Evolutionary conservation across 2,113 vertebrate species (phyloP).

Genomic region (Paedocypris sp.): DNA sequence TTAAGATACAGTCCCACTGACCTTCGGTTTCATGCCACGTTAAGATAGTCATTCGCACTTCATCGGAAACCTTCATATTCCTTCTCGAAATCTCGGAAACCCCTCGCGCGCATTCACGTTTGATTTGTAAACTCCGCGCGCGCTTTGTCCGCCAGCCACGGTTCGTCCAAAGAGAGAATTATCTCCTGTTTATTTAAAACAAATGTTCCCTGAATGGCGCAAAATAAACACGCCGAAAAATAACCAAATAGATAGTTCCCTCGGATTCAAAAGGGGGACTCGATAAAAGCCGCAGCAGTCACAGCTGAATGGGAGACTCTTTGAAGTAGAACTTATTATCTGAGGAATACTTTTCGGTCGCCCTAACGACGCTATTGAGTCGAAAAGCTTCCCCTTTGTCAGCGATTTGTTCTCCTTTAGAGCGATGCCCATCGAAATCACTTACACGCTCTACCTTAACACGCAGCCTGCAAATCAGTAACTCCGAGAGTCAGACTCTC

Average conservation of each 20-base stretch:
- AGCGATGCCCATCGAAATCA: slow-evolving; percentile 90
- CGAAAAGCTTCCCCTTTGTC: slow-evolving; percentile 93
- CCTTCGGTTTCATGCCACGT: slow-evolving; percentile 69
- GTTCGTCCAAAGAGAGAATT: slow-evolving; percentile 59
- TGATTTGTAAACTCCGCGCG: slow-evolving; percentile 35
- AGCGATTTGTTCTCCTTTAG: slow-evolving; percentile 99
- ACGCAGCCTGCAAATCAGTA: slow-evolving; percentile 93
- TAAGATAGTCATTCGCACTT: slow-evolving; percentile 64
- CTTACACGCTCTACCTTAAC: slow-evolving; percentile 92
- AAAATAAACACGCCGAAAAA: slow-evolving; percentile 98
- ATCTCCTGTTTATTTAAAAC: slow-evolving; percentile 91
- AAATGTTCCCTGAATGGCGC: slow-evolving; percentile 83
- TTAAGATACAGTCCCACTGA: slow-evolving; percentile 73
- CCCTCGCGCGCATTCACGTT: slow-evolving; percentile 22
- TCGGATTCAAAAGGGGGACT: slow-evolving; percentile 75
- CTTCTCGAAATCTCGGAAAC: slow-evolving; percentile 18
- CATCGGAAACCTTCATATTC: slow-evolving; percentile 52
- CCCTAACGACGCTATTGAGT: slow-evolving; percentile 97
- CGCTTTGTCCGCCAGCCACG: slow-evolving; percentile 60
- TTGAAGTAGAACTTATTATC: slow-evolving; percentile 99
- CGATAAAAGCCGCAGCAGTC: slow-evolving; percentile 90
- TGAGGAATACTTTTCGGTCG: slow-evolving; percentile 94
- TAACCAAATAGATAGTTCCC: slow-evolving; percentile 88
- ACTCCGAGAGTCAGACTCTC: slow-evolving; percentile 92
- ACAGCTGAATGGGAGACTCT: slow-evolving; percentile 87